Base-by-base conservation (phyloP, 2,113 vertebrate genomes). In the Lanius ludovicianus region DNA sequence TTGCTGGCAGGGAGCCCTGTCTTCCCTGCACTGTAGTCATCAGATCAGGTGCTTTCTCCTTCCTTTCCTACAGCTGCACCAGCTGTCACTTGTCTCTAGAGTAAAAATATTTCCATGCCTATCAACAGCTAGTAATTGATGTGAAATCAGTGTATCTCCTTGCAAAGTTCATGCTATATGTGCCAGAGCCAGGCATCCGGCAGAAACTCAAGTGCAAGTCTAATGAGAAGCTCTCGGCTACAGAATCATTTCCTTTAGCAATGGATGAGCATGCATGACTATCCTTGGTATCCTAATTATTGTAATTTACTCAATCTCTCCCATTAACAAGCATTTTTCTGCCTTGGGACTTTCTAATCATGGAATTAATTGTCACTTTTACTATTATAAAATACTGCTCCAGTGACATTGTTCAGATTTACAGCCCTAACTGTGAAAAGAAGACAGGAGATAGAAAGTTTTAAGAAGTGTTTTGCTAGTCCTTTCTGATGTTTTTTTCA, bases 61-160 rank as follows among this genome's bases (percentile, higher is more conserved):
- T 63, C 33, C 41, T 69, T 84, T 74, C 55, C 71, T 56, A 28
- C 84, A 93, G 74, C 78, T 88, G 76, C 68, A 84, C 68, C 88
- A 93, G 83, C 86, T 93, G 83, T 28, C 83, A 74, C 52, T 74
- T 5, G 2, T 77, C 88, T 92, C 92, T 35, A 37, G 63, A 93
- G 71, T 69, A 42, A 92, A 94, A 94, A 90, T 74, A 93, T 81
- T 95, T 88, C 86, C 68, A n/a, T 81, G 76, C 80, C 68, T 67
- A 90, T 77, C 89, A 75, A 39, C n/a, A 81, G 64, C 42, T 35
- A 46, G 63, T 83, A 95, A 95, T 47, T 80, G 83, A 93, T 70
- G 68, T 59, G 60, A 88, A 89, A 95, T 84, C 55, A 84, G 67
- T 52, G 57, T 85, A 69, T 24, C 63, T 67, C 35, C 56, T 81